phyloP scores from a whole-genome alignment of 2,113 vertebrate species.

The Callospermophilus lateralis region DNA sequence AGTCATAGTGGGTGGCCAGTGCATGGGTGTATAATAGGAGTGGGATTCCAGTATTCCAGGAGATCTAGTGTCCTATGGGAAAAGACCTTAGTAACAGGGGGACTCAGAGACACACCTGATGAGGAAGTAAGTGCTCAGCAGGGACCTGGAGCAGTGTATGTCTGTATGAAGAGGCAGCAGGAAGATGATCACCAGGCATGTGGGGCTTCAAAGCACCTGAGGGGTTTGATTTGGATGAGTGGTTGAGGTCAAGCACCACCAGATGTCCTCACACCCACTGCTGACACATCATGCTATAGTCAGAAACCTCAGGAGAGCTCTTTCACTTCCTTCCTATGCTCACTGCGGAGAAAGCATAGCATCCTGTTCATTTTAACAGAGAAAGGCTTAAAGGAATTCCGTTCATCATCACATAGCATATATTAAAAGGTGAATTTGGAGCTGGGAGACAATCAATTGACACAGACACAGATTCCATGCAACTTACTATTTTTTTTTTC shows the following conservation, averaged over 20 bases:
- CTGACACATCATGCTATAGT: not conserved
- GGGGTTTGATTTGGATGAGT: not conserved
- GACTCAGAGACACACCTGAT: not conserved
- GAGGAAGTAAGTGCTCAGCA: not conserved
- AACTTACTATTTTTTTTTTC: not conserved
- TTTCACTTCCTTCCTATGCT: not conserved
- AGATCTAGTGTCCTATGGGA: not conserved
- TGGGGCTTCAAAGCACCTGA: not conserved
- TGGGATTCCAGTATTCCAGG: too few species aligned
- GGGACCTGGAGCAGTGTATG: not conserved
- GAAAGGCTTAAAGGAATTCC: not conserved
- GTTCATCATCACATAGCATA: not conserved
- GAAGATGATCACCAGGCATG: not conserved
- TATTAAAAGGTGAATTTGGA: not conserved
- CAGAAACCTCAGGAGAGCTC: not conserved
- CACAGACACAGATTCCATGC: not conserved
- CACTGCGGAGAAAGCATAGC: not conserved
- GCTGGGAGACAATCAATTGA: not conserved
- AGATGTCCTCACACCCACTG: not conserved
- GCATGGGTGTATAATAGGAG: accelerated
- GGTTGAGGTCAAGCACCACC: not conserved
- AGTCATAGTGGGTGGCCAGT: not conserved
- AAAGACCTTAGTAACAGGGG: not conserved
- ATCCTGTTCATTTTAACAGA: not conserved
- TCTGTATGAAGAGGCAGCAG: not conserved